Evolutionary conservation across 2,888 invertebrate genomes (phyloP), one percentile per base, ranked within the genome.

Genomic region (Charanyca ferruginea): DNA sequence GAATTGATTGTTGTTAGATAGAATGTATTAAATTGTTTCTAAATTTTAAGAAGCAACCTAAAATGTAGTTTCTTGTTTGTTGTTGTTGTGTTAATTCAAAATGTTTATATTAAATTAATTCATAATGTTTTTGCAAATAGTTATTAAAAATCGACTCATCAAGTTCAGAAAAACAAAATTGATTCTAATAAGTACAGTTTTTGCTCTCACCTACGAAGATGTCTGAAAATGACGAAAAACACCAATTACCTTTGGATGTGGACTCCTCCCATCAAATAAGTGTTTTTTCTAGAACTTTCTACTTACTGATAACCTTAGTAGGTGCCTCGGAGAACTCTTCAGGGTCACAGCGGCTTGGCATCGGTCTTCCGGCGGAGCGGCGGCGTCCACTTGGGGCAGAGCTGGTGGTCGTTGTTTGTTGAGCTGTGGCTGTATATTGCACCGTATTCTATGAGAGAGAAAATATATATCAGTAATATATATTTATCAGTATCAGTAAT

Each of bases 321-420:
- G 93, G 94, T 7, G 87, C 93, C 68, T 95, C 94, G 6, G 95
- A 94, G 74, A 92, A 91, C 42, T 95, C 95, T 8, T 95, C 95
- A 2, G 93, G 93, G 53, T 95, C 95, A 60, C 85, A 86, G 1
- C 94, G 91, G 74, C 93, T 92, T 2, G 91, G 90, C 89, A 88
- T 89, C 13, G 94, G 92, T 73, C 89, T 83, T 54, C 94, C 89
- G 58, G 91, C 85, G 67, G 96, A 87, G 76, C 91, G 86, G 73
- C 96, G 84, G 79, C 93, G 89, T 86, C 95, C 89, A 92, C 96
- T 90, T 90, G 93, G 93, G 86, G 96, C 94, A 85, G 96, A 89
- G 94, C 96, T 90, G 90, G 96, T 89, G 90, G 96, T 91, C 66
- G 92, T 93, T 84, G 96, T 91, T 90, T 96, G 93, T 51, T 90